Evolutionary conservation across 2,797 vertebrate species (phyloP).

Genomic region (Iguana delicatissima): DNA sequence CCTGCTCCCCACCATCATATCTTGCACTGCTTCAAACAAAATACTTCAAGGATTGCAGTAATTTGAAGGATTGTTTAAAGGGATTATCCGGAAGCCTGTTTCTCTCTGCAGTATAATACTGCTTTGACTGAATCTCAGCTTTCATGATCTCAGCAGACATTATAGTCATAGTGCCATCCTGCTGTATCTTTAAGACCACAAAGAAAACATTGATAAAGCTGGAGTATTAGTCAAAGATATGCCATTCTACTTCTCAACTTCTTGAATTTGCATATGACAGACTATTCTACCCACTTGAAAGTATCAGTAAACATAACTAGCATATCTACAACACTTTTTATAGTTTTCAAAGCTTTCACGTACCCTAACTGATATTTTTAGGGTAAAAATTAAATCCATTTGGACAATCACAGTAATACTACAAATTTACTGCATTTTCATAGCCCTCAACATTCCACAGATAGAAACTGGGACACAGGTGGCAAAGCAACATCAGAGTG

Average conservation of each 20-base stretch:
- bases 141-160: constrained; percentile 55
- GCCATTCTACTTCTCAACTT: background rate
- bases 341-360: background rate
- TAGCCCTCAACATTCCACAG: too few relatives aligned
- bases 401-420: background rate
- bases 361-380: background rate
- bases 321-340: background rate
- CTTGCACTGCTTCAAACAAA: constrained; percentile 60
- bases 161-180: constrained; percentile 52
- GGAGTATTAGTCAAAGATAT: background rate
- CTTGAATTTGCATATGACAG: background rate
- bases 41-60: constrained; percentile 68
- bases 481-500: too few relatives aligned
- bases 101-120: constrained; percentile 43
- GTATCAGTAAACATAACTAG: background rate
- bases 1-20: background rate
- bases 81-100: constrained; percentile 59
- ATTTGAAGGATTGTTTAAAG: constrained; percentile 65
- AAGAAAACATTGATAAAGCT: constrained; percentile 6
- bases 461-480: too few relatives aligned
- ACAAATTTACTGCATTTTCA: background rate
- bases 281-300: background rate
- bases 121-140: constrained; percentile 38
- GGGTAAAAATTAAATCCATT: background rate
- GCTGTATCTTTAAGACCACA: constrained; percentile 7